Conservation (phyloP, 2,113 vertebrate genomes). For the Tamias sibiricus region DNA sequence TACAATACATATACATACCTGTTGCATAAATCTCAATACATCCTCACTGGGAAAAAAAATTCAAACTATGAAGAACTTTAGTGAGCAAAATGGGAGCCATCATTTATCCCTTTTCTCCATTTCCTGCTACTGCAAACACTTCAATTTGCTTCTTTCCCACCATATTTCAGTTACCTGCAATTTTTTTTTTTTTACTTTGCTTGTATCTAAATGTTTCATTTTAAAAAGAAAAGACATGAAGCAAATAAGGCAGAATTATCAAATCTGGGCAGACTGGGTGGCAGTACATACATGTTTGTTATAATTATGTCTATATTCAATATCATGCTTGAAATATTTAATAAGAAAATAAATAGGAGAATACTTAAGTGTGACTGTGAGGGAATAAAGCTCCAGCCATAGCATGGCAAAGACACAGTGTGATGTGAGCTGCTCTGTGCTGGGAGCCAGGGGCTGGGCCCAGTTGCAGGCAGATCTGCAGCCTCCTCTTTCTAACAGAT, state of each 20-base stretch:
- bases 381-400: slow-evolving; percentile 43
- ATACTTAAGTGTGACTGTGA: slow-evolving; percentile 22
- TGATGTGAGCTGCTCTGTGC: not conserved
- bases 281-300: not conserved
- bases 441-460: not conserved
- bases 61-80: not conserved
- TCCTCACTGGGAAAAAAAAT: not conserved
- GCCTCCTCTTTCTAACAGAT: not conserved
- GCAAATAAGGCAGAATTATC: not conserved
- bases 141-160: not conserved
- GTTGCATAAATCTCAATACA: not conserved
- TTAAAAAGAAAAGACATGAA: not conserved
- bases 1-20: not conserved
- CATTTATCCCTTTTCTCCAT: not conserved
- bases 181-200: too few relatives aligned
- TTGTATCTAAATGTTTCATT: slow-evolving; percentile 16
- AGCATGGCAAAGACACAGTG: not conserved
- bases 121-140: not conserved
- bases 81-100: not conserved
- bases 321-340: slow-evolving; percentile 60
- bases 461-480: not conserved
- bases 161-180: not conserved
- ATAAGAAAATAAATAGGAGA: slow-evolving; percentile 56
- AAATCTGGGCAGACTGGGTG: not conserved
- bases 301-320: slow-evolving; percentile 51